Evolutionary conservation across 2,888 invertebrate genomes (phyloP).

Genomic region (Stenichneumon culpator): DNA sequence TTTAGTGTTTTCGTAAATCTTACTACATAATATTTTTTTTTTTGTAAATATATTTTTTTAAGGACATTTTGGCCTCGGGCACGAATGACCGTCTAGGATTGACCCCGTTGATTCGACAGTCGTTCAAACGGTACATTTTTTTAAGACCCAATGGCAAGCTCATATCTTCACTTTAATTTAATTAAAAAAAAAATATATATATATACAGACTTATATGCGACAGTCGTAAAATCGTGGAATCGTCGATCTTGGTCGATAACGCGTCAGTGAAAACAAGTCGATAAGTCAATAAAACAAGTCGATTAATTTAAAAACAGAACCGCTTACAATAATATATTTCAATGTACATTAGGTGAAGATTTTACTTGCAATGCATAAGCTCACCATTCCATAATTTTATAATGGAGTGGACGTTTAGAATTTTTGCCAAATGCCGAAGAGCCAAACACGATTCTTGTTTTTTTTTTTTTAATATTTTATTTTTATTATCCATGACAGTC

Average conservation of each 20-base stretch:
- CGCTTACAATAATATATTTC: conserved; percentile 25
- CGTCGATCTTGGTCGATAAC: not conserved
- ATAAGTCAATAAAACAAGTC: not conserved
- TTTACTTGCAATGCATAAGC: conserved; percentile 39
- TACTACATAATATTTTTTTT: not conserved
- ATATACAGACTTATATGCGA: not conserved
- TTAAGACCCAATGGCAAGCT: not conserved
- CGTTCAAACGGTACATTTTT: not conserved
- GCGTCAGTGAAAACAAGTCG: not conserved
- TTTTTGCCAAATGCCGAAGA: conserved; percentile 22
- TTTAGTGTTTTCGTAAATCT: not conserved
- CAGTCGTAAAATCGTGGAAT: not conserved
- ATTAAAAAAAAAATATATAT: not conserved
- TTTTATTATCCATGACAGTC: not conserved
- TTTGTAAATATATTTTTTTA: not conserved
- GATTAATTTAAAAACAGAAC: conserved; percentile 12
- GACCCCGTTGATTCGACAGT: not conserved
- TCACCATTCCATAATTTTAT: conserved; percentile 60
- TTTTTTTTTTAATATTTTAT: not conserved
- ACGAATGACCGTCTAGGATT: not conserved
- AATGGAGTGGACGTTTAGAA: conserved; percentile 41
- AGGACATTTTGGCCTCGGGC: not conserved
- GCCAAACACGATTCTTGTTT: conserved; percentile 5
- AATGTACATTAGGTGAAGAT: conserved; percentile 10
- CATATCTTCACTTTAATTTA: not conserved